phyloP scores from a whole-genome alignment of 2,113 vertebrate genomes.

The Triplophysa rosa region DNA sequence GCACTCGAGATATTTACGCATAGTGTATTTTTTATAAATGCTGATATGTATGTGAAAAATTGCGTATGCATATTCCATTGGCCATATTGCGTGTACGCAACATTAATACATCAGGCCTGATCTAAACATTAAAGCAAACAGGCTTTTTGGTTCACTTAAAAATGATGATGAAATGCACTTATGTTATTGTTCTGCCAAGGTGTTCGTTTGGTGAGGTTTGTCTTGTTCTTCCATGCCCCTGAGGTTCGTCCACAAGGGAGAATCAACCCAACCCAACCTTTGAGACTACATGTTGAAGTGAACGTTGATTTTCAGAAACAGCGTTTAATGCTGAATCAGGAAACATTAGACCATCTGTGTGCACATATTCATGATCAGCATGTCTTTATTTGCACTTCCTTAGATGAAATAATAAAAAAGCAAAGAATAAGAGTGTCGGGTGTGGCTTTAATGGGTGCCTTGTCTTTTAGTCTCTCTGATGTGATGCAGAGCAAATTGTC shows the following conservation, averaged over 20 bases:
- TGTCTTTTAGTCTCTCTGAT: background rate
- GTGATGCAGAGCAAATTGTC: slow-evolving; percentile 49
- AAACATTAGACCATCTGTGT: background rate
- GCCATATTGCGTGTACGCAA: too few species aligned
- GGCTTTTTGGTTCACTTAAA: too few species aligned
- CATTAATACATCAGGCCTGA: too few species aligned
- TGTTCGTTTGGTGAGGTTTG: too few species aligned
- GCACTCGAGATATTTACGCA: too few species aligned
- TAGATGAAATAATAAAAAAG: background rate
- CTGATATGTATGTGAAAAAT: too few species aligned
- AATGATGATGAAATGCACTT: too few species aligned
- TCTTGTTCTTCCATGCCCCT: too few species aligned
- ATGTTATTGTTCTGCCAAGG: too few species aligned
- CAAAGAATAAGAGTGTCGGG: slow-evolving; percentile 2
- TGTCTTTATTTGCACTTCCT: background rate
- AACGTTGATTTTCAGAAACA: background rate
- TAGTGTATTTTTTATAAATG: too few species aligned
- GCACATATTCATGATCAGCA: background rate
- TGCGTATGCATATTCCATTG: too few species aligned
- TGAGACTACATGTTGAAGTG: background rate
- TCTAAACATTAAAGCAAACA: too few species aligned
- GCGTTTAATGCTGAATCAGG: background rate
- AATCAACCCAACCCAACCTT: background rate
- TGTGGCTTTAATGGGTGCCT: background rate
- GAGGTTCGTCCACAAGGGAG: background rate